Percentiles rank a stretch among this genome's conserved stretches.
phyloP scores from a whole-genome alignment of 2,888 invertebrate genomes.

The Cephus pygmeus region DNA sequence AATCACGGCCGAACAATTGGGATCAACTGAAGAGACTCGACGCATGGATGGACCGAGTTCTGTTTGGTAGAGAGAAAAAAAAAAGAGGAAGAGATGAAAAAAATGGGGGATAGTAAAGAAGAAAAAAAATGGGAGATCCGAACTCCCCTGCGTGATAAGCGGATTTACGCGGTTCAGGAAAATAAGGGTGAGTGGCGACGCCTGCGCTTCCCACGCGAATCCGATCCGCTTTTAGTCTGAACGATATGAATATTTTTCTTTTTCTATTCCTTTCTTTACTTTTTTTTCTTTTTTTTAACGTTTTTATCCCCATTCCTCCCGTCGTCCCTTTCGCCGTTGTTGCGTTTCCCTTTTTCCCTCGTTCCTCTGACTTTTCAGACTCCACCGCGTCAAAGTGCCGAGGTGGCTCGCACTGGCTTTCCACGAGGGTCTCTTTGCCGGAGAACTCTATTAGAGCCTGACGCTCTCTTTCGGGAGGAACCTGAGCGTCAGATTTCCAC shows the following conservation, averaged over 20 bases:
- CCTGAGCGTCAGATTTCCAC: background rate
- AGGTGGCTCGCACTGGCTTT: background rate
- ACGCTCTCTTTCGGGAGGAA: background rate
- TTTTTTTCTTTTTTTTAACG: background rate
- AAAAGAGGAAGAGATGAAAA: background rate
- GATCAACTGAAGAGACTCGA: constrained; percentile 30
- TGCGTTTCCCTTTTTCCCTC: background rate
- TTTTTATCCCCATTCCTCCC: background rate
- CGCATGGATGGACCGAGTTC: background rate
- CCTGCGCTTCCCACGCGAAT: background rate
- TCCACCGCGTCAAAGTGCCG: background rate
- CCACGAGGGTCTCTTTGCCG: background rate
- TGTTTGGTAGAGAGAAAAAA: background rate
- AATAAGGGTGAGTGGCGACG: background rate
- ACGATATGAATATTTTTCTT: background rate
- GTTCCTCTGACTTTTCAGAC: background rate
- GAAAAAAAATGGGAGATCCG: background rate
- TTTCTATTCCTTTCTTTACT: background rate
- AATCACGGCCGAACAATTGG: constrained; percentile 45
- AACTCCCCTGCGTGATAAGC: constrained; percentile 31
- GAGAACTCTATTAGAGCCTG: background rate
- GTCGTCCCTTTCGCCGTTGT: background rate
- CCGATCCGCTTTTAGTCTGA: background rate
- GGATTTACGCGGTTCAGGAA: constrained; percentile 30
- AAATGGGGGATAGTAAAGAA: background rate